Percentiles rank a stretch among this genome's conserved stretches.
These are phyloP conservation scores for Catharus fuscescens DNA, from an alignment of 2,113 vertebrate genomes.

Conservation along the genomic window DNA sequence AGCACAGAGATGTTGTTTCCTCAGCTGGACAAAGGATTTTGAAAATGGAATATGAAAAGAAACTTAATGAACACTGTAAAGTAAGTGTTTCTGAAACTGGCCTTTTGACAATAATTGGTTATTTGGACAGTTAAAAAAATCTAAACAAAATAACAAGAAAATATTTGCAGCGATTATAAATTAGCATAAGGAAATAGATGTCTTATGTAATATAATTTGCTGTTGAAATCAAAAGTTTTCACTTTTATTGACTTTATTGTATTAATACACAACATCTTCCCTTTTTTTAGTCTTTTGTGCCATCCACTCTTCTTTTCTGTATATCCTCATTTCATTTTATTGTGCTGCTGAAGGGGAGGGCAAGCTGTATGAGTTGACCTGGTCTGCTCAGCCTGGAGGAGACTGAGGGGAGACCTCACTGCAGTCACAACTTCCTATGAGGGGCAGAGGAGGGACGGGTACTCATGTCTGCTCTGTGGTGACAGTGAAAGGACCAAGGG, in stretches of 20 bases:
- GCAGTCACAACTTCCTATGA: rapidly evolving
- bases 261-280: not conserved
- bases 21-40: not conserved
- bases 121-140: not conserved
- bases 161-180: not conserved
- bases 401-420: not conserved
- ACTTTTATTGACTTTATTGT: not conserved
- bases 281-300: not conserved
- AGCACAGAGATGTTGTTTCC: not conserved
- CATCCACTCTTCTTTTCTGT: not conserved
- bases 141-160: not conserved
- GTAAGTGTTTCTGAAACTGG: not conserved
- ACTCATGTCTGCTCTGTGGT: rapidly evolving
- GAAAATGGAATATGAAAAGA: not conserved
- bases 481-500: not conserved
- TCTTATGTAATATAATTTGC: not conserved
- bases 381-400: not conserved
- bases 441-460: not conserved
- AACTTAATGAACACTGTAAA: not conserved
- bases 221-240: not conserved
- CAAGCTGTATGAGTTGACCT: not conserved
- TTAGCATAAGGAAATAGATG: not conserved
- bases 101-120: not conserved
- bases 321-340: not conserved
- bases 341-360: not conserved